phyloP scores from a whole-genome alignment of 2,113 vertebrate species.

The Epinephelus moara region DNA sequence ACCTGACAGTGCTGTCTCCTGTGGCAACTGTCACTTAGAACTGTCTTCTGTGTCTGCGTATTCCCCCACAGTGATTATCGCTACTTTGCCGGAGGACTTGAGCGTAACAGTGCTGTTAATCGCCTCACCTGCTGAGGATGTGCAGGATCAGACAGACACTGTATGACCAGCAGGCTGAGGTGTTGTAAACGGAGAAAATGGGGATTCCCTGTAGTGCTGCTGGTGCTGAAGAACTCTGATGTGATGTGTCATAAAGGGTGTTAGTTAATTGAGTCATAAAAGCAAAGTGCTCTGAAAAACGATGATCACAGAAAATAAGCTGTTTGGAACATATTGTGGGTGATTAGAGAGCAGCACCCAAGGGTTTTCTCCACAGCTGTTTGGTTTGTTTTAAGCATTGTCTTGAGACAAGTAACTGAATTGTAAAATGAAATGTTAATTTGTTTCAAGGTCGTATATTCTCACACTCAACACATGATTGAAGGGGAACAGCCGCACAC shows the following conservation, averaged over 20 bases:
- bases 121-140: slow-evolving; percentile 31
- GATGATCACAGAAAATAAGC: too few relatives aligned
- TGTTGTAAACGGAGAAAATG: neutral
- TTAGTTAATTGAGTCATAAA: too few relatives aligned
- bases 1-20: slow-evolving; percentile 7
- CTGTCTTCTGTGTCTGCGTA: neutral
- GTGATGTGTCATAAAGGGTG: neutral
- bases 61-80: too few relatives aligned
- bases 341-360: too few relatives aligned
- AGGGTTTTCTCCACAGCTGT: neutral
- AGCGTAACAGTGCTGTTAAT: slow-evolving; percentile 29
- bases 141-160: slow-evolving; percentile 49
- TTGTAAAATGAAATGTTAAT: neutral
- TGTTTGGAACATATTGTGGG: too few relatives aligned
- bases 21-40: slow-evolving; percentile 3
- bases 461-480: too few relatives aligned
- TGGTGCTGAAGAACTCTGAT: slow-evolving; percentile 1
- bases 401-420: neutral
- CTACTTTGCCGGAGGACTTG: too few relatives aligned
- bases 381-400: neutral
- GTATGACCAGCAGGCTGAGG: slow-evolving; percentile 34
- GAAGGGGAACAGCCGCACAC: too few relatives aligned
- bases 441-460: neutral
- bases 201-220: slow-evolving; percentile 58
- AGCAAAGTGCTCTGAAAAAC: too few relatives aligned